These are phyloP conservation scores for Girardinichthys multiradiatus DNA, from an alignment of 2,113 vertebrate species.

Conservation along the genomic window DNA sequence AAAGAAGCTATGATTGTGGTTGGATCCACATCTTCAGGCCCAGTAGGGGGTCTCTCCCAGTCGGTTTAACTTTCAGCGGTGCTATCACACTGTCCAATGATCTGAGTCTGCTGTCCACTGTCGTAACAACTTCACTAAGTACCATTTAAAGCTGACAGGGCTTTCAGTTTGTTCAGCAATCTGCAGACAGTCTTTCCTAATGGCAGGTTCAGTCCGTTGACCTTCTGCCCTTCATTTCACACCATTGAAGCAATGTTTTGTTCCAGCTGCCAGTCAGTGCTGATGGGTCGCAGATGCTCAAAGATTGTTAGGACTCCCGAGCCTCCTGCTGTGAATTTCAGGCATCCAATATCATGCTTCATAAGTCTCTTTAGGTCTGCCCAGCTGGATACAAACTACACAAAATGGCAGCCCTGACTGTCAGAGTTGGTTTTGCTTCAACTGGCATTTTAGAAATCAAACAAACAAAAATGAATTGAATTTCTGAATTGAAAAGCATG, in stretches of 20 bases:
- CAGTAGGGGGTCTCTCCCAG: background rate
- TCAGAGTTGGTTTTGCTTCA: background rate
- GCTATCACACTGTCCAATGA: background rate
- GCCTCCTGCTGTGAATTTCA: conserved; percentile 42
- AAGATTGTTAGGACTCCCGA: conserved; percentile 37
- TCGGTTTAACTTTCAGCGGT: background rate
- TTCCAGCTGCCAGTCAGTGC: conserved; percentile 58
- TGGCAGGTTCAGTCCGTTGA: conserved; percentile 9
- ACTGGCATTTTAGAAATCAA: background rate
- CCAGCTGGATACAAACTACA: conserved; percentile 23
- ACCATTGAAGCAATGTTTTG: conserved; percentile 11
- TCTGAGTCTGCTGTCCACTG: conserved; percentile 4
- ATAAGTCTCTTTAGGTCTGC: conserved; percentile 23
- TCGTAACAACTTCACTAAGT: conserved; percentile 5
- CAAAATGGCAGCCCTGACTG: background rate
- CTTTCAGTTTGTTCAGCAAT: conserved; percentile 19
- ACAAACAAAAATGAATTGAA: background rate
- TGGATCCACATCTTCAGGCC: background rate
- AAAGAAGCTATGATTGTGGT: background rate
- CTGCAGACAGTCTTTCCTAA: conserved; percentile 14
- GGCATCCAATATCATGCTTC: conserved; percentile 65
- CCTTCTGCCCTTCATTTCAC: conserved; percentile 13
- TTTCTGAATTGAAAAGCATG: too few relatives aligned
- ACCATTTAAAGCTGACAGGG: conserved; percentile 1
- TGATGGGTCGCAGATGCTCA: conserved; percentile 31